Evolutionary conservation across 2,888 invertebrate genomes (phyloP), one percentile per base, ranked within the genome.

Genomic region (Athrips mouffetella): DNA sequence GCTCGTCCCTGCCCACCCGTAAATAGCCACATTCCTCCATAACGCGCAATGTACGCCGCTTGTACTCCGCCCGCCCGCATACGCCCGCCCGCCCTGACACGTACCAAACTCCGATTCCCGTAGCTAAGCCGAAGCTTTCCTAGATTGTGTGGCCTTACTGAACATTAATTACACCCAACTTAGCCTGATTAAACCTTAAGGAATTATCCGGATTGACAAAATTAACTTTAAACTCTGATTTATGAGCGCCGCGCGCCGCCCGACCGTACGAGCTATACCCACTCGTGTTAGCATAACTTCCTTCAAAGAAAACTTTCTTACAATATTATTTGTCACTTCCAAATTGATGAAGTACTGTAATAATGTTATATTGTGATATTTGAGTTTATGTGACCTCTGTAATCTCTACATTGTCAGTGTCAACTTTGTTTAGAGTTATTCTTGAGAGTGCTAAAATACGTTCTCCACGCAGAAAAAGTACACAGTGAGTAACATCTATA

Each of bases 121-220:
- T 73, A 73, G 71, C 80, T 82, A 77, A 83, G 80, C 82, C 77
- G 69, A 76, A 82, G 84, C 86, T 83, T 78, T 79, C 84, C 81
- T 83, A 81, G 83, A 85, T 84, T 80, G 83, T 85, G 82, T 81
- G 82, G 82, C 84, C 86, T 84, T 84, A 87, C 76, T 78, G 85
- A 88, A 85, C 86, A 87, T 88, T 86, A 86, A 88, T 88, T 88
- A 86, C 84, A 83, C 77, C 81, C 76, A 87, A 88, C 86, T 87
- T 84, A 85, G 81, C 80, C 85, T 85, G 85, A 86, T 86, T 88
- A 88, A 88, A 86, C 83, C 86, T 82, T 83, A 82, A 86, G 87
- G 86, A 84, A 87, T 88, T 87, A 88, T 83, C 77, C 80, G 81
- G 84, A 87, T 86, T 86, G 86, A 85, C 84, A 82, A 87, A 88